Evolutionary conservation across 2,888 invertebrate genomes (phyloP).

Genomic region (Nemurella pictetii): DNA sequence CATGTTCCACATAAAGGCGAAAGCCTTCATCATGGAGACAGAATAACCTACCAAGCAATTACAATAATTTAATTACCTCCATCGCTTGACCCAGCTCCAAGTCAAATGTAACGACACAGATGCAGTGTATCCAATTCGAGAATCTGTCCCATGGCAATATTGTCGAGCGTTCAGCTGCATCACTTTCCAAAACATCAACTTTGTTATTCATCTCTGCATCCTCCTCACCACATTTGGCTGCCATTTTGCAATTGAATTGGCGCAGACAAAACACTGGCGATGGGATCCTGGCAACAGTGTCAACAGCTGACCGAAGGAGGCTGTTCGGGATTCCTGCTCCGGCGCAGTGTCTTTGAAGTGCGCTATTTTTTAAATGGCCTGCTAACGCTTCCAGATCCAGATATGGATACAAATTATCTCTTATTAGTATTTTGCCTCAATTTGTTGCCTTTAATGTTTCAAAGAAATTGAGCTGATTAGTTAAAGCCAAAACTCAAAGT

Average conservation of each 20-base stretch:
- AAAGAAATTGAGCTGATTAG: no score
- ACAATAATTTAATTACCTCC: constrained; percentile 63
- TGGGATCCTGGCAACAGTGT: no score
- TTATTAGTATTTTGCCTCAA: no score
- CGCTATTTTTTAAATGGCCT: no score
- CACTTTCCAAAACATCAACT: constrained; percentile 33
- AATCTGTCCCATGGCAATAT: constrained; percentile 68
- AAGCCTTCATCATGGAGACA: neutral
- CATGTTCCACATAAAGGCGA: constrained; percentile 19
- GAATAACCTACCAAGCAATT: neutral
- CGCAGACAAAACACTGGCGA: no score
- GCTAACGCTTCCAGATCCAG: no score
- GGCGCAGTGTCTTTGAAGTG: no score
- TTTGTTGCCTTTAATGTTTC: no score
- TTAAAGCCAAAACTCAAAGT: no score
- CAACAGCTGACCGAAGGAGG: no score
- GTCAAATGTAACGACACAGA: constrained; percentile 98
- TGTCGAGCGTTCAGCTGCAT: constrained; percentile 30
- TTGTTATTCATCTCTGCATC: constrained; percentile 17
- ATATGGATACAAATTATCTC: no score
- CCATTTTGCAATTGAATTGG: constrained; percentile 35
- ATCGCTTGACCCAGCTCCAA: constrained; percentile 98
- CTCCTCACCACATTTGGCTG: constrained; percentile 28
- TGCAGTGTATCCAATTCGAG: constrained; percentile 94
- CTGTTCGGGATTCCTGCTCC: no score